Conservation (phyloP, 2,888 invertebrate genomes). For the Pachliopta kotzebuea region DNA sequence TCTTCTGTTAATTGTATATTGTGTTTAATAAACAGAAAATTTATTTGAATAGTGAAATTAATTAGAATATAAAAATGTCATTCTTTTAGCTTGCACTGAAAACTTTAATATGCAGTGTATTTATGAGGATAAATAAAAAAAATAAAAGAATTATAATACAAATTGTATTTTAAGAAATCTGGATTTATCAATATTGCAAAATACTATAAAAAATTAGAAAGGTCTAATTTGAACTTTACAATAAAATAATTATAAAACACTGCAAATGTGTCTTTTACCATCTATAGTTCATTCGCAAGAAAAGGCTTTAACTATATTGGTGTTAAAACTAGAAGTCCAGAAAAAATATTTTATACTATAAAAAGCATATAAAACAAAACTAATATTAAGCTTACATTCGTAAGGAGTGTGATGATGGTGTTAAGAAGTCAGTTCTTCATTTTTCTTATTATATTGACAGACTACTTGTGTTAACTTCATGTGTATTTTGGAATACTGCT, state of each 20-base stretch:
- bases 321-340: constrained; percentile 22
- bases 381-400: constrained; percentile 66
- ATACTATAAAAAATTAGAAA: too few species aligned
- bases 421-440: constrained; percentile 66
- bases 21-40: neutral
- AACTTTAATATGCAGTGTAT: too few species aligned
- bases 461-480: constrained; percentile 74
- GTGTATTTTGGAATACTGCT: constrained; percentile 79
- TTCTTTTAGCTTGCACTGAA: too few species aligned
- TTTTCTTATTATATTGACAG: constrained; percentile 72
- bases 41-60: too few species aligned
- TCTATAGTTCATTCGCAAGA: constrained; percentile 4
- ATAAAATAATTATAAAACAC: too few species aligned
- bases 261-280: too few species aligned
- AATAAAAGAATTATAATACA: too few species aligned
- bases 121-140: too few species aligned
- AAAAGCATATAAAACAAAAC: constrained; percentile 47
- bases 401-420: constrained; percentile 62
- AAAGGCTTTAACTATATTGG: neutral
- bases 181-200: too few species aligned
- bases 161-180: too few species aligned
- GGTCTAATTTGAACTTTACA: too few species aligned
- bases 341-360: constrained; percentile 38
- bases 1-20: neutral
- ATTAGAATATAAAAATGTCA: too few species aligned